Percentiles rank a stretch among this genome's conserved stretches.
These are phyloP conservation scores for Polia nebulosa DNA, from an alignment of 2,888 invertebrate genomes.

Conservation along the genomic window DNA sequence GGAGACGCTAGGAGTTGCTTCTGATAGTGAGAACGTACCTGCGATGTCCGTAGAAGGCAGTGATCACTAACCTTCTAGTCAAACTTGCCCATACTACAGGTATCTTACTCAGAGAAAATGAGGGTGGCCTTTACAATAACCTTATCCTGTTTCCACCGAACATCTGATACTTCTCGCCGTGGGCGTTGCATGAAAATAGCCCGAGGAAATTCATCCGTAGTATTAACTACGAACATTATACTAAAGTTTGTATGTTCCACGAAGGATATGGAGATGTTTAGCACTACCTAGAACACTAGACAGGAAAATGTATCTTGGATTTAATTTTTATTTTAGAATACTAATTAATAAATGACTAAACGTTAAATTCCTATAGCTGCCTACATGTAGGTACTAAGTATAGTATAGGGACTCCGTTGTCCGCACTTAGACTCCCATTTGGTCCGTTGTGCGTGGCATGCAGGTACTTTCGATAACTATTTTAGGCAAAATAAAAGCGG, in stretches of 20 bases:
- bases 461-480: too few relatives aligned
- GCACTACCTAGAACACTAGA: neutral
- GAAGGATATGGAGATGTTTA: constrained; percentile 19
- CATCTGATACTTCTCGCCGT: constrained; percentile 24
- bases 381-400: neutral
- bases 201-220: constrained; percentile 22
- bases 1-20: too few relatives aligned
- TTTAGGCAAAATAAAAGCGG: too few relatives aligned
- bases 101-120: too few relatives aligned
- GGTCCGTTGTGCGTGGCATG: too few relatives aligned
- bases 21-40: too few relatives aligned
- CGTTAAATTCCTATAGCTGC: neutral
- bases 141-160: constrained; percentile 35
- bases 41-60: too few relatives aligned
- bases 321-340: neutral
- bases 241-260: constrained; percentile 20
- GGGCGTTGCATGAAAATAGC: constrained; percentile 32
- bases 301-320: neutral
- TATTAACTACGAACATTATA: constrained; percentile 39
- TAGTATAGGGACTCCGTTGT: too few relatives aligned
- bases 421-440: too few relatives aligned
- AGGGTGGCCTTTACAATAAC: constrained; percentile 23
- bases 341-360: neutral
- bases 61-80: too few relatives aligned
- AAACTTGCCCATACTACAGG: too few relatives aligned